A percentile compares a stretch with the other conserved stretches of the same genome.
Conservation (phyloP, 2,797 vertebrate genomes). For the Aulostomus chinensis region DNA sequence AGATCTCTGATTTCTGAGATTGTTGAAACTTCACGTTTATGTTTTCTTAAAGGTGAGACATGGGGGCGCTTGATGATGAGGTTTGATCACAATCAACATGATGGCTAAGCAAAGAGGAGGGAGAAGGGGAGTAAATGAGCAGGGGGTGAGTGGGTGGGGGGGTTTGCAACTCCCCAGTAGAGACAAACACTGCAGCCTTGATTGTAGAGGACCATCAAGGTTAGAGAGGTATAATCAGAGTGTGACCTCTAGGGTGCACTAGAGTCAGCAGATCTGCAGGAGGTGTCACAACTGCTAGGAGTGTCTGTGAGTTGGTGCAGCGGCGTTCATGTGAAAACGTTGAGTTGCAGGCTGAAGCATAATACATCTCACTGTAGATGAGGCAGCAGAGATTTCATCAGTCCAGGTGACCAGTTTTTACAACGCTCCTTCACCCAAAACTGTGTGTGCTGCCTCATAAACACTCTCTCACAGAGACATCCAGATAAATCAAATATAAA, state of each 20-base stretch:
- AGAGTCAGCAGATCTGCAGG: conserved; percentile 33
- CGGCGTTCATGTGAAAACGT: neutral
- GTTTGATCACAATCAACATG: conserved; percentile 25
- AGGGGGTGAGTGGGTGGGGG: no score
- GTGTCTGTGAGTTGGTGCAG: no score
- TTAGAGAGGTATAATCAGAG: conserved; percentile 32
- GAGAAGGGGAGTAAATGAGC: neutral
- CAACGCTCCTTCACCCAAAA: no score
- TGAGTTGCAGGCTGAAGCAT: no score
- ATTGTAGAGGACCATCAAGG: conserved; percentile 25
- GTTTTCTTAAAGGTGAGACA: conserved; percentile 7
- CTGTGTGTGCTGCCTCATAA: no score
- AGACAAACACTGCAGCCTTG: conserved; percentile 15
- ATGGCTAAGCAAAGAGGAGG: neutral
- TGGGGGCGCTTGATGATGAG: conserved; percentile 13
- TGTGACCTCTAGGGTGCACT: conserved; percentile 54
- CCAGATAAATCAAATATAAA: no score
- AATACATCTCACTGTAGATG: no score
- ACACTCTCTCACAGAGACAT: no score
- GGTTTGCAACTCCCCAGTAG: no score
- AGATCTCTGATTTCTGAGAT: conserved; percentile 38
- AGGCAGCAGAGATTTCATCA: no score
- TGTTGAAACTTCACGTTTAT: conserved; percentile 16
- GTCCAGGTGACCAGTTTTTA: no score
- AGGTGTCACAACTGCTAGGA: no score